Conservation (phyloP, 2,888 invertebrate genomes). For the Drosophila mimica region DNA sequence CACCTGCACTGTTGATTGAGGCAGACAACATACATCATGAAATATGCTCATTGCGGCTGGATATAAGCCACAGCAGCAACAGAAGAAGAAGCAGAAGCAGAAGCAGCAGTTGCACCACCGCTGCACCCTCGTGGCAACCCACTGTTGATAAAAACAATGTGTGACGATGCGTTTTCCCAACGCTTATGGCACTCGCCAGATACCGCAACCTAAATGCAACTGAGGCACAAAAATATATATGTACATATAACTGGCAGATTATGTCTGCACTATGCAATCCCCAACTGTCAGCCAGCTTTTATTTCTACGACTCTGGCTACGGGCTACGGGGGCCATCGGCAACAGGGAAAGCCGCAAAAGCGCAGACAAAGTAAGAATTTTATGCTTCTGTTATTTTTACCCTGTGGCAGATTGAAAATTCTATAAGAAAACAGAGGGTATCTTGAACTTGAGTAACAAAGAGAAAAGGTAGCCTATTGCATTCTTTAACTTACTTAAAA, state of each 20-base stretch:
- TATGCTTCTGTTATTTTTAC: slow-evolving; percentile 8
- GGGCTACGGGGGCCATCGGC: slow-evolving; percentile 25
- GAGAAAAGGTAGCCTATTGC: neutral
- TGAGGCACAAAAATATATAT: slow-evolving; percentile 11
- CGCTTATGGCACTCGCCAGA: slow-evolving; percentile 58
- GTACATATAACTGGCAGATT: slow-evolving; percentile 61
- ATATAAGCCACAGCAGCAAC: neutral
- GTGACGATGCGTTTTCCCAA: slow-evolving; percentile 48
- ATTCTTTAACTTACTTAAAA: no score
- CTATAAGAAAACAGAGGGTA: neutral
- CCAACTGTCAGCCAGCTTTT: slow-evolving; percentile 63
- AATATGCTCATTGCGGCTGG: slow-evolving; percentile 11
- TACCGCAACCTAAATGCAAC: slow-evolving; percentile 39
- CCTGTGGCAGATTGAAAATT: neutral
- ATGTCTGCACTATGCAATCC: slow-evolving; percentile 63
- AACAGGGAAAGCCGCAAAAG: slow-evolving; percentile 54
- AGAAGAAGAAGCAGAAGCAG: neutral
- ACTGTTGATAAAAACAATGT: slow-evolving; percentile 33
- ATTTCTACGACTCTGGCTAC: slow-evolving; percentile 17
- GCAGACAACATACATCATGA: slow-evolving; percentile 10
- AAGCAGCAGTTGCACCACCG: slow-evolving; percentile 1
- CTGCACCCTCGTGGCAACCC: neutral
- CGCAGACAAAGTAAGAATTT: slow-evolving; percentile 34
- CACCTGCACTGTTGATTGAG: slow-evolving; percentile 24
- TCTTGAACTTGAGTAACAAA: neutral